Conservation (phyloP, 2,797 vertebrate genomes). For the Scolopax rusticola region DNA sequence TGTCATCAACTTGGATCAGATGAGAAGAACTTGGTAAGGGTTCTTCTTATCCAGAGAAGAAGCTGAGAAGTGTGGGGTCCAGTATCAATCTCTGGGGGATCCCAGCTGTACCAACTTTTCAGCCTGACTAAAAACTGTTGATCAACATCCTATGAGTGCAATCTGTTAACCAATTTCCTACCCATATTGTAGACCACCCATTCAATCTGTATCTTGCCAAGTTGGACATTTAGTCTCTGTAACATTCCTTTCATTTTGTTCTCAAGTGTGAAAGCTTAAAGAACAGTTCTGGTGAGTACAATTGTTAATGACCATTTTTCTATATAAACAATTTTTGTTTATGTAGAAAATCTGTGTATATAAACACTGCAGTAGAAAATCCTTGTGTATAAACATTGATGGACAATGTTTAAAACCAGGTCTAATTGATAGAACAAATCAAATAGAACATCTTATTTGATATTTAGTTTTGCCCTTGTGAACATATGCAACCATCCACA, state of each 20-base stretch:
- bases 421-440: neutral
- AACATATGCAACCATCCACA: neutral
- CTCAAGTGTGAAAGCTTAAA: neutral
- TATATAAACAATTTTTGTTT: neutral
- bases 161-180: neutral
- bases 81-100: accelerated
- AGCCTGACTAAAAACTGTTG: neutral
- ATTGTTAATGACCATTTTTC: too few species aligned
- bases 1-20: neutral
- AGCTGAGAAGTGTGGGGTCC: neutral
- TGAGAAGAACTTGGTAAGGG: neutral
- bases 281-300: too few species aligned
- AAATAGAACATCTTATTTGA: neutral
- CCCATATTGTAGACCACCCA: neutral
- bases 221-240: neutral
- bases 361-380: slow-evolving; percentile 20
- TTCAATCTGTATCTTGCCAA: neutral
- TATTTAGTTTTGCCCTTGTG: slow-evolving; percentile 25
- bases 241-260: neutral
- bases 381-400: neutral
- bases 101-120: neutral
- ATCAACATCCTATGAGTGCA: neutral
- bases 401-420: slow-evolving; percentile 8
- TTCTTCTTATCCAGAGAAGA: neutral
- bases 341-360: neutral